A percentile compares a stretch with the other conserved stretches of the same genome.
phyloP scores from a whole-genome alignment of 2,113 vertebrate species.

The Tor tambroides region DNA sequence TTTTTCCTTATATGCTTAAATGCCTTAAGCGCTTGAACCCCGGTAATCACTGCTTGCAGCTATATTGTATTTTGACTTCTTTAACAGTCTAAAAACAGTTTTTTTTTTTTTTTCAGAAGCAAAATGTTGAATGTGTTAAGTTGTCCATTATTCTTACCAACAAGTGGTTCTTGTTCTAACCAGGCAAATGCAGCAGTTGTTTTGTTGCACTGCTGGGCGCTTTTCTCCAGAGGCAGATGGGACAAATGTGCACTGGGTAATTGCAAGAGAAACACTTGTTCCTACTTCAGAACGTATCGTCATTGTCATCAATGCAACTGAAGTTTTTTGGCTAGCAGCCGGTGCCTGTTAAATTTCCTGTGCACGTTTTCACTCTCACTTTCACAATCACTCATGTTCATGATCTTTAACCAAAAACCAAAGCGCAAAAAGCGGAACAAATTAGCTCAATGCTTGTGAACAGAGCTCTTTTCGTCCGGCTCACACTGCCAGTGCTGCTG shows the following conservation, averaged over 20 bases:
- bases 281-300: not conserved
- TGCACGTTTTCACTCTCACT: not conserved
- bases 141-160: not conserved
- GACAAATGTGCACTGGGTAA: slow-evolving; percentile 2
- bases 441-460: slow-evolving; percentile 22
- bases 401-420: slow-evolving; percentile 24
- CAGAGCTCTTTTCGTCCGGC: not conserved
- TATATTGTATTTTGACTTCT: not conserved
- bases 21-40: too few relatives aligned
- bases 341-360: not conserved
- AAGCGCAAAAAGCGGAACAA: not conserved
- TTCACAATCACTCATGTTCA: not conserved
- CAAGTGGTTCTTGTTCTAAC: not conserved
- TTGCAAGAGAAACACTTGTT: slow-evolving; percentile 6
- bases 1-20: too few relatives aligned
- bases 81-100: not conserved
- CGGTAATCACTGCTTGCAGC: too few relatives aligned
- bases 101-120: not conserved
- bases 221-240: not conserved
- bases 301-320: not conserved
- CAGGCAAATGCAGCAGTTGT: not conserved
- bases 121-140: not conserved
- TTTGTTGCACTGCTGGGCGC: not conserved
- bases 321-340: not conserved
- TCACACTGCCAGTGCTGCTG: not conserved